These are phyloP conservation scores for Gryllus longicercus DNA, from an alignment of 2,888 invertebrate species.

Conservation along the genomic window DNA sequence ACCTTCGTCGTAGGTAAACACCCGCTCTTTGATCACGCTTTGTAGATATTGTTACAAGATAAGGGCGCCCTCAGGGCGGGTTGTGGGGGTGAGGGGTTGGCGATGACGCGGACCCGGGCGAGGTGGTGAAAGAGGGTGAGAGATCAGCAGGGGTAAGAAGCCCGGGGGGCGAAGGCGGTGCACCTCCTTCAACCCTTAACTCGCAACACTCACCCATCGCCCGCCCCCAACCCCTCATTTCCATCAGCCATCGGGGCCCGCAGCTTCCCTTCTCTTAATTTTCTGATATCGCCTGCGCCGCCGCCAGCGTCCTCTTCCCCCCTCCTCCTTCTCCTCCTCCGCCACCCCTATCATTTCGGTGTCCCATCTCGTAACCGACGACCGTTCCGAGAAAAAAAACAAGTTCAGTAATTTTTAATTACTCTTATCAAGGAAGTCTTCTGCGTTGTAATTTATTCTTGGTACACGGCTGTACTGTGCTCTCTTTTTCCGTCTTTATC, in stretches of 20 bases:
- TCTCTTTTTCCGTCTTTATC: constrained; percentile 45
- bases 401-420: constrained; percentile 47
- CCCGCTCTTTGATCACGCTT: neutral
- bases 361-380: constrained; percentile 44
- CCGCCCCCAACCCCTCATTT: constrained; percentile 19
- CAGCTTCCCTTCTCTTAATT: neutral
- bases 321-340: neutral
- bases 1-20: neutral
- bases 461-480: constrained; percentile 33
- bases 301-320: neutral
- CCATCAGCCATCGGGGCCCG: neutral
- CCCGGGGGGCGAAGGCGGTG: neutral
- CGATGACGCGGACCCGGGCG: neutral
- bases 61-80: neutral
- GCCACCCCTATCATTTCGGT: constrained; percentile 31
- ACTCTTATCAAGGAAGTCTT: constrained; percentile 45
- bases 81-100: neutral
- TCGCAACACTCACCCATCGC: constrained; percentile 26
- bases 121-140: constrained; percentile 2
- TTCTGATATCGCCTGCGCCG: neutral
- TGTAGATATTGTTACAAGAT: neutral
- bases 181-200: constrained; percentile 6
- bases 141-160: neutral
- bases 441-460: constrained; percentile 45
- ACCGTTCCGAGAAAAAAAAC: constrained; percentile 39